A percentile compares a stretch with the other conserved stretches of the same genome.
phyloP scores from a whole-genome alignment of 2,888 invertebrate genomes.

The Leucophenga montana region DNA sequence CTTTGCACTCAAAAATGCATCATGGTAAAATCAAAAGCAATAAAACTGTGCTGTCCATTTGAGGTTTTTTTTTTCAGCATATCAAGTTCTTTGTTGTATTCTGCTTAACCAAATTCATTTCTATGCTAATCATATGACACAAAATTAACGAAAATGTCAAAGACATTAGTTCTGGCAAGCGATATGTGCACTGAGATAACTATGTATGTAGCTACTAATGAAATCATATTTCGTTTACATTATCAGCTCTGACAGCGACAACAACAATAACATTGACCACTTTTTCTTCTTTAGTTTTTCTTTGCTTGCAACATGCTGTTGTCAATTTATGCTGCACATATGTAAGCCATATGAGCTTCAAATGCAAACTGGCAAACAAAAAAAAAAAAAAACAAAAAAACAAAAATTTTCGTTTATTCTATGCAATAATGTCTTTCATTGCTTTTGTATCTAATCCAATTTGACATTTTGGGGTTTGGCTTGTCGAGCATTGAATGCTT shows the following conservation, averaged over 20 bases:
- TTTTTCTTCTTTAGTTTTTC: neutral
- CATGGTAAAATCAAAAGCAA: neutral
- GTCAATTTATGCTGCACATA: too few relatives aligned
- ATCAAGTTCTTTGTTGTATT: too few relatives aligned
- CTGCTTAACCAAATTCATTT: too few relatives aligned
- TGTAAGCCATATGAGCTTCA: too few relatives aligned
- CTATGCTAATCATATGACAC: neutral
- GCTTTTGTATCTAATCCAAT: neutral
- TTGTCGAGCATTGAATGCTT: too few relatives aligned
- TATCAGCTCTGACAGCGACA: slow-evolving; percentile 24
- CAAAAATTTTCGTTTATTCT: neutral
- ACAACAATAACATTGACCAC: slow-evolving; percentile 9
- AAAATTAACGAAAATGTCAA: slow-evolving; percentile 32
- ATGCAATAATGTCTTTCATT: slow-evolving; percentile 1
- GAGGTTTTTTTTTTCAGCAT: too few relatives aligned
- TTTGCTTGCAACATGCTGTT: too few relatives aligned
- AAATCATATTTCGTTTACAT: slow-evolving; percentile 15
- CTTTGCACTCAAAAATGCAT: slow-evolving; percentile 18
- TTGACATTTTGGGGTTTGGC: slow-evolving; percentile 11
- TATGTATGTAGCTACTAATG: slow-evolving; percentile 13
- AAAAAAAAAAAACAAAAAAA: too few relatives aligned
- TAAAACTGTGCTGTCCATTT: too few relatives aligned
- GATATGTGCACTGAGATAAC: slow-evolving; percentile 30
- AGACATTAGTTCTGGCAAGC: slow-evolving; percentile 33
- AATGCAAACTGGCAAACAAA: neutral